Percentiles rank a stretch among this genome's conserved stretches.
These are phyloP conservation scores for Stichodactyla mertensii DNA, from an alignment of 64 coral and sea anemone genomes.

Conservation along the genomic window DNA sequence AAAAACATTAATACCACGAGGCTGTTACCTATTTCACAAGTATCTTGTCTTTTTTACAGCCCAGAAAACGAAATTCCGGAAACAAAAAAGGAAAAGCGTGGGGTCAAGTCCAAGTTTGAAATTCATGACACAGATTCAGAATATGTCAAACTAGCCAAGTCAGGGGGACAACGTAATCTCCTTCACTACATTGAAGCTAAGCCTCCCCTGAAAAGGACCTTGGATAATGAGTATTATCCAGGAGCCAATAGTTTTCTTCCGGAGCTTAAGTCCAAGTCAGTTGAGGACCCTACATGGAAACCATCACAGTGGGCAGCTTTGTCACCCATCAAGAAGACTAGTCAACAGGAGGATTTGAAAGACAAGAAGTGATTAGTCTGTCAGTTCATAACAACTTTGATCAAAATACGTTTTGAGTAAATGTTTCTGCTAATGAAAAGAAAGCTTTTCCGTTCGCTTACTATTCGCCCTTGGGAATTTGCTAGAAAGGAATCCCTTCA, in stretches of 20 bases:
- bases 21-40: constrained; percentile 46
- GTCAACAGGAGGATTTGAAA: background rate
- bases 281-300: background rate
- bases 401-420: too few species aligned
- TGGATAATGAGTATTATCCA: background rate
- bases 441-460: too few species aligned
- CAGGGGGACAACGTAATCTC: constrained; percentile 38
- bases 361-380: background rate
- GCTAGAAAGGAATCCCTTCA: too few species aligned
- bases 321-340: constrained; percentile 1
- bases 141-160: constrained; percentile 38
- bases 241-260: background rate
- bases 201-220: background rate
- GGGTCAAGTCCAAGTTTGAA: constrained; percentile 3
- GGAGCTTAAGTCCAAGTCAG: constrained; percentile 2
- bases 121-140: constrained; percentile 42
- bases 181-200: constrained; percentile 19
- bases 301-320: constrained; percentile 15
- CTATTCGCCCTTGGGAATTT: too few species aligned
- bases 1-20: constrained; percentile 16
- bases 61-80: background rate
- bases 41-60: constrained; percentile 18
- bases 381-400: too few species aligned
- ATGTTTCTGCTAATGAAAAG: too few species aligned
- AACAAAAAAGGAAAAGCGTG: background rate